phyloP scores from a whole-genome alignment of 2,113 vertebrate species.

The Solea solea region DNA sequence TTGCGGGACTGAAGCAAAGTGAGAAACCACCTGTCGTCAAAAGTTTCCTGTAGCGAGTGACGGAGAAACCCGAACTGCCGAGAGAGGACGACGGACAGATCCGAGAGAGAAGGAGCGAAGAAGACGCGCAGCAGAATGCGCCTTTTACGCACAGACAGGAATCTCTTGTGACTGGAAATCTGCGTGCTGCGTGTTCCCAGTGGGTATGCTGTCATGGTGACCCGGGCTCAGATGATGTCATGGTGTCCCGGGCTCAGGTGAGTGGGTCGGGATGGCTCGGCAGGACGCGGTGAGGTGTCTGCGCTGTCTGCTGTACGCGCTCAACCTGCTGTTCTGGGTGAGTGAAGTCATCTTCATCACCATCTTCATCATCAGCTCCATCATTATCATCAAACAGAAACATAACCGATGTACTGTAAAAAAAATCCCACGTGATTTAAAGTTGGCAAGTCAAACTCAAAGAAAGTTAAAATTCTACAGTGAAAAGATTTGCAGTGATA shows the following conservation, averaged over 20 bases:
- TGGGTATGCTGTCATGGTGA: neutral
- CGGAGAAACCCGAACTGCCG: slow-evolving; percentile 45
- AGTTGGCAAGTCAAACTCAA: too few relatives aligned
- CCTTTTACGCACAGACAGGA: neutral
- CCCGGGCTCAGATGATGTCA: slow-evolving; percentile 48
- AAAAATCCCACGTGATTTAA: too few relatives aligned
- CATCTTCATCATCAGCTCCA: neutral
- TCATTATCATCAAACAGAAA: neutral
- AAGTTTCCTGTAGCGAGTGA: slow-evolving; percentile 46
- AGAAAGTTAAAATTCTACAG: too few relatives aligned
- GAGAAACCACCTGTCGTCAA: slow-evolving; percentile 69
- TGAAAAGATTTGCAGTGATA: too few relatives aligned
- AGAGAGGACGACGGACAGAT: slow-evolving; percentile 20
- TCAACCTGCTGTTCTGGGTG: slow-evolving; percentile 98
- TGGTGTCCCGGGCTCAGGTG: slow-evolving; percentile 74
- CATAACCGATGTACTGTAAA: neutral
- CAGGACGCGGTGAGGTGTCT: slow-evolving; percentile 97
- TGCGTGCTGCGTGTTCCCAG: neutral
- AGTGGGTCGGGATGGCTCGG: slow-evolving; percentile 92
- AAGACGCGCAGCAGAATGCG: slow-evolving; percentile 30
- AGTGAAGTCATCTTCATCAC: slow-evolving; percentile 67
- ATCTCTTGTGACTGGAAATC: neutral
- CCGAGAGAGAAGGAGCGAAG: slow-evolving; percentile 14
- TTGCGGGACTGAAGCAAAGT: slow-evolving; percentile 26
- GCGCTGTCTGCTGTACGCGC: slow-evolving; percentile 92